Evolutionary conservation across 1,140 invertebrate species (phyloP).

Genomic region (Hydropsyche tenuis): DNA sequence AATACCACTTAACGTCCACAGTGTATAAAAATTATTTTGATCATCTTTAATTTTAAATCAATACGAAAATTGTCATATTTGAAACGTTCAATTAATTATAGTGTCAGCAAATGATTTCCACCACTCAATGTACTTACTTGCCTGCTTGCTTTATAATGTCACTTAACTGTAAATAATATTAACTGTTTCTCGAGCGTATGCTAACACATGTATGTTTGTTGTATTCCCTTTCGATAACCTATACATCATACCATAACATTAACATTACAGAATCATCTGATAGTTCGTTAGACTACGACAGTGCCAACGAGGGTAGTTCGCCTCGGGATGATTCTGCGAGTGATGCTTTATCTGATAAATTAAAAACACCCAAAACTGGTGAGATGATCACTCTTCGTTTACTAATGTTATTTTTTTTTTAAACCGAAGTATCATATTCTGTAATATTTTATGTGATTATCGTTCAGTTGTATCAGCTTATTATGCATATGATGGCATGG

Average conservation of each 20-base stretch:
- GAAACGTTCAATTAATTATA: too few relatives aligned
- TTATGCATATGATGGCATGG: not conserved
- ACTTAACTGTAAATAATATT: too few relatives aligned
- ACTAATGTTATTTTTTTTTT: conserved; percentile 12
- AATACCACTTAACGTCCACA: too few relatives aligned
- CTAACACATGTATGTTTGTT: not conserved
- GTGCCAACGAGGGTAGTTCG: conserved; percentile 48
- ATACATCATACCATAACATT: conserved; percentile 47
- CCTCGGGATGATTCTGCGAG: conserved; percentile 45
- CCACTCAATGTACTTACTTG: too few relatives aligned
- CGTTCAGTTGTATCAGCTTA: not conserved
- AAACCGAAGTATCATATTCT: not conserved
- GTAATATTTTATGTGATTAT: not conserved
- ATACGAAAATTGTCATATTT: too few relatives aligned
- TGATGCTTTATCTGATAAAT: conserved; percentile 40
- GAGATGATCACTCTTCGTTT: conserved; percentile 32
- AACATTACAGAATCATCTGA: conserved; percentile 50
- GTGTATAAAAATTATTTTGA: too few relatives aligned
- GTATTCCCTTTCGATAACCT: conserved; percentile 31
- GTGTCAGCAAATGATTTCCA: too few relatives aligned
- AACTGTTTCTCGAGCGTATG: too few relatives aligned
- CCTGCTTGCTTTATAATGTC: too few relatives aligned
- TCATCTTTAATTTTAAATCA: too few relatives aligned
- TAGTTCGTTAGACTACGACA: conserved; percentile 50
- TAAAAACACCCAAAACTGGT: conserved; percentile 48